Evolutionary conservation across 2,113 vertebrate genomes (phyloP).

Genomic region (Lagopus muta): DNA sequence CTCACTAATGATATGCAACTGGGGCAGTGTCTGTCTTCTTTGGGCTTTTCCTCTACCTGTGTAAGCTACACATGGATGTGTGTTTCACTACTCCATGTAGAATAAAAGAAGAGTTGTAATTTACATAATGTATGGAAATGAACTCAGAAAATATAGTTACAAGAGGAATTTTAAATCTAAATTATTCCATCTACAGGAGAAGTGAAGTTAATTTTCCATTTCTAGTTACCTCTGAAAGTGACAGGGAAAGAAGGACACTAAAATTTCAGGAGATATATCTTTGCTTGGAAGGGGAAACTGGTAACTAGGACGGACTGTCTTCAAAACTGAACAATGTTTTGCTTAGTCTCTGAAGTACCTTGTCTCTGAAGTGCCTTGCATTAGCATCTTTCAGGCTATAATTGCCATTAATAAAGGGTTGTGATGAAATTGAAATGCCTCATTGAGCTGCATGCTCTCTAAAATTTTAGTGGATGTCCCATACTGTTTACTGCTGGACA

Average conservation of each 20-base stretch:
- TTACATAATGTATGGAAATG: not conserved
- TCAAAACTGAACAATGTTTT: not conserved
- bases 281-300: not conserved
- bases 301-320: not conserved
- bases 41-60: not conserved
- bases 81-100: not conserved
- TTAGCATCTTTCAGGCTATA: constrained; percentile 39
- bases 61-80: not conserved
- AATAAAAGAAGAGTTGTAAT: not conserved
- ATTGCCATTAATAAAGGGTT: constrained; percentile 54
- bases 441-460: constrained; percentile 24
- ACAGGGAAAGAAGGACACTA: not conserved
- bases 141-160: not conserved
- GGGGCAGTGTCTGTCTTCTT: not conserved
- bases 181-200: not conserved
- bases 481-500: not conserved
- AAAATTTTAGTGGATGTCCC: constrained; percentile 16
- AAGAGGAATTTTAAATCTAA: not conserved
- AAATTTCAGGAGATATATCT: not conserved
- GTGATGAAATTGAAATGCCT: constrained; percentile 31
- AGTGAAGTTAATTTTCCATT: not conserved
- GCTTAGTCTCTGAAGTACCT: not conserved
- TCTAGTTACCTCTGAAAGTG: not conserved
- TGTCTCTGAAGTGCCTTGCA: not conserved
- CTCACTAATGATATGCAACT: not conserved